These are phyloP conservation scores for Macropus fuliginosus DNA, from an alignment of 2,797 vertebrate genomes.

Conservation along the genomic window DNA sequence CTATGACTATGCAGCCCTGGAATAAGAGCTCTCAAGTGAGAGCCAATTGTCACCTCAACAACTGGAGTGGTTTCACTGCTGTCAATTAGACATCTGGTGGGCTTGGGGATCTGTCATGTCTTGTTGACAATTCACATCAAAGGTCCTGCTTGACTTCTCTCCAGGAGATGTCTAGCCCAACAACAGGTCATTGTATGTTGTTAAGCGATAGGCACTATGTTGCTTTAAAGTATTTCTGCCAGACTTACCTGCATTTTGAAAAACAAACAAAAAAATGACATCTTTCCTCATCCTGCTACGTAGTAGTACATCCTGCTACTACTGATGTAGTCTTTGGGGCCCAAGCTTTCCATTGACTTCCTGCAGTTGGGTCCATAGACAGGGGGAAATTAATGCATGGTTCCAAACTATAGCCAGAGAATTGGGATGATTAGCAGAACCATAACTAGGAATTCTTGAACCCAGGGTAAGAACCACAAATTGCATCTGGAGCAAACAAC, in stretches of 20 bases:
- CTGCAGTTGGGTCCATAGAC: not conserved
- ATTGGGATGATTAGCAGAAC: not conserved
- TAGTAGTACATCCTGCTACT: not conserved
- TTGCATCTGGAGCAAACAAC: not conserved
- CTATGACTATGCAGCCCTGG: constrained; percentile 5
- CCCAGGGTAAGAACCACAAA: not conserved
- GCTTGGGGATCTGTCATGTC: constrained; percentile 17
- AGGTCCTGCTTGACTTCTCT: constrained; percentile 33
- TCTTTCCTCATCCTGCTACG: constrained; percentile 13
- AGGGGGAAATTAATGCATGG: constrained; percentile 10
- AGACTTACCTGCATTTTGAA: constrained; percentile 4
- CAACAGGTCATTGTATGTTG: constrained; percentile 36
- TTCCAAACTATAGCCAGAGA: constrained; percentile 17
- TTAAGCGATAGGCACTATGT: not conserved
- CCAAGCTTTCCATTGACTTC: not conserved
- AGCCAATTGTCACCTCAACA: constrained; percentile 13
- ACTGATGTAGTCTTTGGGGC: not conserved
- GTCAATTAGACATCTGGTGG: not conserved
- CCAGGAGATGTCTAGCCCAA: constrained; percentile 5
- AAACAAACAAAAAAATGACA: not conserved
- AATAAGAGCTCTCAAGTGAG: not conserved
- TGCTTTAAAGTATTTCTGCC: constrained; percentile 14
- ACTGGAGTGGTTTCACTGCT: constrained; percentile 25
- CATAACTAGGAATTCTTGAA: not conserved
- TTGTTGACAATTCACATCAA: constrained; percentile 33